Evolutionary conservation across 2,113 vertebrate species (phyloP).

Genomic region (Bungarus multicinctus): DNA sequence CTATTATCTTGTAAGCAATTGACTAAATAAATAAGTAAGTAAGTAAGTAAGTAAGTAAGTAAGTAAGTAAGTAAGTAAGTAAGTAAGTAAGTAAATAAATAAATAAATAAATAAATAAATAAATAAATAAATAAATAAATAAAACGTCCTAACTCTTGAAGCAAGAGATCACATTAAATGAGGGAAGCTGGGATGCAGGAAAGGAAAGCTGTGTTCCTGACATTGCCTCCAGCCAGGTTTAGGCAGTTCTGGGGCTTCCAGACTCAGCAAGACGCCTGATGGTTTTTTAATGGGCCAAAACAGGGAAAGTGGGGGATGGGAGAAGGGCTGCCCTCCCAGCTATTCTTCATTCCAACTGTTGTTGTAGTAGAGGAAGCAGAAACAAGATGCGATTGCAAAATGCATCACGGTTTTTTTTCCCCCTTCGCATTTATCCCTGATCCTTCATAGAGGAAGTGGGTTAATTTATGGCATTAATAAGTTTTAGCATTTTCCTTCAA

Average conservation of each 20-base stretch:
- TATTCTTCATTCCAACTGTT: not conserved
- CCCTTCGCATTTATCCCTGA: not conserved
- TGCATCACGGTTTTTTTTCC: not conserved
- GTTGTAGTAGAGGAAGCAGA: not conserved
- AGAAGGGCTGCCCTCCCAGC: not conserved
- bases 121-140: too few species aligned
- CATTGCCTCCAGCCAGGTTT: not conserved
- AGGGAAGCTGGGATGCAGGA: not conserved
- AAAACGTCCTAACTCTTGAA: not conserved
- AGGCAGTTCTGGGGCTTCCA: not conserved
- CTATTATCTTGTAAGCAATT: too few species aligned
- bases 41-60: too few species aligned
- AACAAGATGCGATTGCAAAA: not conserved
- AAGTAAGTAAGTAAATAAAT: too few species aligned
- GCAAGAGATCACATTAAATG: not conserved
- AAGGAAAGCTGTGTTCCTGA: not conserved
- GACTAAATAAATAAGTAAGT: too few species aligned
- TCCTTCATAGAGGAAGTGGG: not conserved
- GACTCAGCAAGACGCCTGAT: not conserved
- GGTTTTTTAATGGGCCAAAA: not conserved
- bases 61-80: too few species aligned
- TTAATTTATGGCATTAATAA: not conserved
- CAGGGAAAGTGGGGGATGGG: not conserved
- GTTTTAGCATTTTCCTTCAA: not conserved
- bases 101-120: too few species aligned